Base-by-base conservation (phyloP, 1,140 invertebrate genomes). In the Melanaphis sacchari region DNA sequence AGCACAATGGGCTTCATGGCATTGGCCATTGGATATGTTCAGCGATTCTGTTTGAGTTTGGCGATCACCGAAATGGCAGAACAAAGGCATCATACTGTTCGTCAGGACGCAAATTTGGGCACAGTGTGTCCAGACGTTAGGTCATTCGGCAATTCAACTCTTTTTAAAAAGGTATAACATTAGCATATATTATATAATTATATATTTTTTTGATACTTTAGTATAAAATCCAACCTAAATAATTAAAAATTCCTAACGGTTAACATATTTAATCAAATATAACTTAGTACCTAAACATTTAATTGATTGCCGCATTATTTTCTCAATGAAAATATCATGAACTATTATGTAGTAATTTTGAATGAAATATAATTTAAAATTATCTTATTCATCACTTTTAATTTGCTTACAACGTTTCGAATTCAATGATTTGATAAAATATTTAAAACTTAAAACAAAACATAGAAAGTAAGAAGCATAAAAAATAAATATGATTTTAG, bases 1-100 rank as follows among this genome's bases (percentile, higher is more conserved):
- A 97, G 97, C 4, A 95, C 98, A 21, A 97, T 98, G 97, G 98
- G 97, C 38, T 98, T 98, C 94, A 95, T 98, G 94, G 98, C 97
- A 26, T 96, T 98, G 38, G 96, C 97, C 24, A 98, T 98, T 94
- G 97, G 98, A 2, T 99, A 99, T 95, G 97, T 98, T 26, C 97
- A 99, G 97, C 96, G 98, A 46, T 97, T 98, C 8, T 98, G 97
- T 94, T 96, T 99, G 8, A 98, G 98, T 94, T 97, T 99, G 46
- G 98, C 98, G 11, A 98, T 99, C 94, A 98, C 98, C 36, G 97
- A 98, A 94, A 98, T 99, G 97, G 97, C 96, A 0, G 81, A 94
- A 26, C 89, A 93, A 8, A 52, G 90, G 5, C 93, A 94, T n/a
- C 54, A 49, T 18, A 81, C 81, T 22, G 22, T 59, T 43, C 87